phyloP scores from a whole-genome alignment of 2,888 invertebrate genomes.

The Drosophila nigricruria region DNA sequence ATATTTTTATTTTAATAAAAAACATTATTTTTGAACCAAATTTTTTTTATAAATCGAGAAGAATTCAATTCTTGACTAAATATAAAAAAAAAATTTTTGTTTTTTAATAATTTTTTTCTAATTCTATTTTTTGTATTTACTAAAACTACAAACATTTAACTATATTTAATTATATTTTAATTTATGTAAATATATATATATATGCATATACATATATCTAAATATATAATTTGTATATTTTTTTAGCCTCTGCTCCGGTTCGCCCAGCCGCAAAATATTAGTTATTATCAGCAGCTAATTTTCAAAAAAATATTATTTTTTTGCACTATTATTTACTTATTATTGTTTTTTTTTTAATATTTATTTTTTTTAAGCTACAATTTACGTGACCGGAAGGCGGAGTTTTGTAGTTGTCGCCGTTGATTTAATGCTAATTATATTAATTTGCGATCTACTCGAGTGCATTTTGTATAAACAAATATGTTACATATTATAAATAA shows the following conservation, averaged over 20 bases:
- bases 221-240: neutral
- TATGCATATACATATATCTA: neutral
- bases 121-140: neutral
- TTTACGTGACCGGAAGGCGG: slow-evolving; percentile 66
- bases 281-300: slow-evolving; percentile 17
- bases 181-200: neutral
- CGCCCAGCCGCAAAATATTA: slow-evolving; percentile 10
- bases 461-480: slow-evolving; percentile 31
- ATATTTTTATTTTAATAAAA: too few species aligned
- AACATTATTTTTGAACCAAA: too few species aligned
- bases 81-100: too few species aligned
- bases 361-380: slow-evolving; percentile 35
- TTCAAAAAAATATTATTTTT: slow-evolving; percentile 15
- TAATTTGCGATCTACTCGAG: slow-evolving; percentile 28
- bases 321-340: slow-evolving; percentile 16
- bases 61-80: too few species aligned
- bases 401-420: slow-evolving; percentile 65
- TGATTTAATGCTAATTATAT: slow-evolving; percentile 47
- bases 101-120: too few species aligned
- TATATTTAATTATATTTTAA: neutral
- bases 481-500: neutral
- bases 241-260: neutral
- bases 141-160: neutral
- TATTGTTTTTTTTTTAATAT: slow-evolving; percentile 32
- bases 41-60: too few species aligned